These are phyloP conservation scores for Notarius quadriscutis DNA, from an alignment of 2,113 vertebrate species.

Conservation along the genomic window DNA sequence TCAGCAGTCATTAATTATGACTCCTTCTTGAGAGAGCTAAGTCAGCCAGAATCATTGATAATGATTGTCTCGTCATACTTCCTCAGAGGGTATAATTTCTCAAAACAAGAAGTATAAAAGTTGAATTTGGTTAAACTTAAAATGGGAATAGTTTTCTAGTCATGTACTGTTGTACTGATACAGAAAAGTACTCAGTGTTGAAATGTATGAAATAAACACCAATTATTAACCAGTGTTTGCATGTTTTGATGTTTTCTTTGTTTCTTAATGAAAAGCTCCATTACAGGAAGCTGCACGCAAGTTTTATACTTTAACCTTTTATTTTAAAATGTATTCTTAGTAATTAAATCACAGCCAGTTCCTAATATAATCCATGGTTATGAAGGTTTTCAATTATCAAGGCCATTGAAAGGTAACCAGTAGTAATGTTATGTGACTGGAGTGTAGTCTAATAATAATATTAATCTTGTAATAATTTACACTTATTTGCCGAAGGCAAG, in stretches of 20 bases:
- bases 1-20: slow-evolving; percentile 53
- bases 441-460: not conserved
- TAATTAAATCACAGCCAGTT: not conserved
- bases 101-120: not conserved
- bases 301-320: not conserved
- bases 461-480: not conserved
- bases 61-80: slow-evolving; percentile 27
- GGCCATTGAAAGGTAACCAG: not conserved
- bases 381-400: not conserved
- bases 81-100: slow-evolving; percentile 11
- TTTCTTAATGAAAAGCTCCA: not conserved
- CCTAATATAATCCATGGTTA: not conserved
- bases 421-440: not conserved
- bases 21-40: slow-evolving; percentile 20
- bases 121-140: slow-evolving; percentile 3
- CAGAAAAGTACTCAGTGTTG: not conserved
- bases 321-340: not conserved
- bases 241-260: not conserved
- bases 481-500: too few species aligned
- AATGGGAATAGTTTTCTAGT: not conserved
- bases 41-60: slow-evolving; percentile 31
- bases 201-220: not conserved
- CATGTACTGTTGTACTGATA: not conserved
- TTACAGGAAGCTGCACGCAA: not conserved
- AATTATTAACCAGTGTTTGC: not conserved